Base-by-base conservation (phyloP, 1,140 invertebrate species). In the Diuraphis noxia region DNA sequence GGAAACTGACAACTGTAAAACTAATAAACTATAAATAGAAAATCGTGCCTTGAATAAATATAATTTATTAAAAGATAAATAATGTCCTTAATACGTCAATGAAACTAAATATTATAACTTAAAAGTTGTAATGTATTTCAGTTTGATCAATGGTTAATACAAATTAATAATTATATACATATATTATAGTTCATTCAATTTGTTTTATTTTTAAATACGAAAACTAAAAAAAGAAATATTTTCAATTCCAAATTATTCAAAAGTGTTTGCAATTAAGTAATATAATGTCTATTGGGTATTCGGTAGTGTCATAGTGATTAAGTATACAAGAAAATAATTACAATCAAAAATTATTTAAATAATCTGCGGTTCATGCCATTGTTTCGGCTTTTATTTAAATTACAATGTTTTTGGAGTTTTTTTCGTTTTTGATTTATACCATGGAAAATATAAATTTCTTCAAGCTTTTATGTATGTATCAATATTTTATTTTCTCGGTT, bases 11-110 rank as follows among this genome's bases (percentile, higher is more conserved):
- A 9, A 38, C 36, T 36, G 34, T 81, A 36, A 8, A 23, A 81
- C n/a, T n/a, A n/a, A n/a, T n/a, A n/a, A n/a, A n/a, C 19, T 81
- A 77, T 81, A 81, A 81, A 38, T 81, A 81, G 34, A 81, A 38
- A 81, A 81, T 23, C 21, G 36, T 81, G 36, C 9, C 36, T 36
- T 81, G 77, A 81, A 81, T 81, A 81, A 81, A 81, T 81, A 81
- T 38, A 8, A 79, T 21, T 79, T 21, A 79, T 36, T 21, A 21
- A 79, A 77, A 79, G 77, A 79, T 21, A 36, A 36, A 79, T 79
- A n/a, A n/a, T n/a, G n/a, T n/a, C n/a, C n/a, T n/a, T n/a, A n/a
- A n/a, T n/a, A n/a, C n/a, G n/a, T 63, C n/a, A 4, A 63, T n/a
- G 56, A 63, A 63, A 63, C 56, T n/a, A 63, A 63, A 63, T n/a